Percentiles rank a stretch among this genome's conserved stretches.
Conservation (phyloP, 2,888 invertebrate genomes). For the Protodeltote pygarga region DNA sequence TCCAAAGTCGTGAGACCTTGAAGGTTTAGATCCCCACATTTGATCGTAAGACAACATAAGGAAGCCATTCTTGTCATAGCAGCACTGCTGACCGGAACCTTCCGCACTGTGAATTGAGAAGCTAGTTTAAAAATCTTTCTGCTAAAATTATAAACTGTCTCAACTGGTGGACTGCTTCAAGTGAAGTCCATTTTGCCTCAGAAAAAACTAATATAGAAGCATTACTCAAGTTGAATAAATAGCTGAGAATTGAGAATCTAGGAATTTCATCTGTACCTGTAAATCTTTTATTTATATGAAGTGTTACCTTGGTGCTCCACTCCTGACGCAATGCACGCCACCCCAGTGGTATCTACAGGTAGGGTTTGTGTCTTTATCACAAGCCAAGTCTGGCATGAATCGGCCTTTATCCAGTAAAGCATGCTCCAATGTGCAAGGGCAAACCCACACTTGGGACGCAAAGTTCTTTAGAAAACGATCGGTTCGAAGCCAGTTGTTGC, state of each 20-base stretch:
- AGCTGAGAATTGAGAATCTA: no score
- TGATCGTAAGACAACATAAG: slow-evolving; percentile 98
- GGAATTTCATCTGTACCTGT: no score
- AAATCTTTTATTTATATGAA: no score
- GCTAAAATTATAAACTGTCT: no score
- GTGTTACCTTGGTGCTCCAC: slow-evolving; percentile 95
- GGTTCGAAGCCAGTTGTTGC: slow-evolving; percentile 96
- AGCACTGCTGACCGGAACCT: slow-evolving; percentile 98
- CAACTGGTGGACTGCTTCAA: no score
- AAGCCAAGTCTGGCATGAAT: slow-evolving; percentile 95
- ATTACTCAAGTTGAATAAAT: no score
- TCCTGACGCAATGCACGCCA: slow-evolving; percentile 96
- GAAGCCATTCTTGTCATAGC: slow-evolving; percentile 96
- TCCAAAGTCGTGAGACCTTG: slow-evolving; percentile 95
- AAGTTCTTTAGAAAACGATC: slow-evolving; percentile 95
- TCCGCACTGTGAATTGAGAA: slow-evolving; percentile 89
- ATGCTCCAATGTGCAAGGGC: slow-evolving; percentile 97
- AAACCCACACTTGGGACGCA: slow-evolving; percentile 93
- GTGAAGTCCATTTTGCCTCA: no score
- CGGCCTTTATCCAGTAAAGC: slow-evolving; percentile 97
- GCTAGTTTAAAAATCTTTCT: no score
- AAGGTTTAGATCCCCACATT: slow-evolving; percentile 96
- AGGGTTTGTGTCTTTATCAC: slow-evolving; percentile 96
- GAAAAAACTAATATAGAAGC: no score
- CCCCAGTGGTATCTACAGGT: slow-evolving; percentile 95